Evolutionary conservation across 2,113 vertebrate genomes (phyloP).

Genomic region (Toxotes chatareus): DNA sequence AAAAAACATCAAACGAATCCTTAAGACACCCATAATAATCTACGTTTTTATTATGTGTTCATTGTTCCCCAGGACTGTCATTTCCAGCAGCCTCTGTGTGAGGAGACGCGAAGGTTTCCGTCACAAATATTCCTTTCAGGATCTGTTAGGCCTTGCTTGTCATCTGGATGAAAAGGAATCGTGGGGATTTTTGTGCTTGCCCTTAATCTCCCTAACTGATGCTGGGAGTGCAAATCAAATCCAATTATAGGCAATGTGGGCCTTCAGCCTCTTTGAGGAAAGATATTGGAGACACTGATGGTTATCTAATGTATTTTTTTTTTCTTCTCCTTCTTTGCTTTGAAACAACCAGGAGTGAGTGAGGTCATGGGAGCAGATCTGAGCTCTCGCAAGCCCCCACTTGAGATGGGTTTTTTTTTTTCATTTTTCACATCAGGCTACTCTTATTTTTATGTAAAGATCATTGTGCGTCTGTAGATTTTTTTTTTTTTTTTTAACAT

Average conservation of each 20-base stretch:
- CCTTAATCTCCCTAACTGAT: slow-evolving; percentile 83
- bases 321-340: slow-evolving; percentile 34
- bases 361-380: slow-evolving; percentile 64
- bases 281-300: slow-evolving; percentile 74
- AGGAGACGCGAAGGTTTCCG: slow-evolving; percentile 56
- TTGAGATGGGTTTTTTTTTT: slow-evolving; percentile 8
- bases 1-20: slow-evolving; percentile 34
- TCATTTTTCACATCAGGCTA: slow-evolving; percentile 19
- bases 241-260: slow-evolving; percentile 79
- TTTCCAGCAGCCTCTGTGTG: slow-evolving; percentile 47
- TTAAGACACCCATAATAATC: slow-evolving; percentile 52
- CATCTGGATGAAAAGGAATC: slow-evolving; percentile 80
- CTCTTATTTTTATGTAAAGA: not conserved
- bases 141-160: slow-evolving; percentile 76
- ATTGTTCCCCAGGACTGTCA: slow-evolving; percentile 60
- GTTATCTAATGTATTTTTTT: slow-evolving; percentile 70
- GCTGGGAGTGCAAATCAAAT: slow-evolving; percentile 81
- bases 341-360: slow-evolving; percentile 32
- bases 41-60: slow-evolving; percentile 50
- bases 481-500: not conserved
- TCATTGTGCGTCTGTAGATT: slow-evolving; percentile 2
- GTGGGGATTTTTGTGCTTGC: slow-evolving; percentile 77
- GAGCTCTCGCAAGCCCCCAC: slow-evolving; percentile 27
- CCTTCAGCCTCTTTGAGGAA: slow-evolving; percentile 77
- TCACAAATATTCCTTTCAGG: slow-evolving; percentile 78